Conservation (phyloP, 30 jellyfish, hydroid and myxozoan species). For the Clytia hemisphaerica region DNA sequence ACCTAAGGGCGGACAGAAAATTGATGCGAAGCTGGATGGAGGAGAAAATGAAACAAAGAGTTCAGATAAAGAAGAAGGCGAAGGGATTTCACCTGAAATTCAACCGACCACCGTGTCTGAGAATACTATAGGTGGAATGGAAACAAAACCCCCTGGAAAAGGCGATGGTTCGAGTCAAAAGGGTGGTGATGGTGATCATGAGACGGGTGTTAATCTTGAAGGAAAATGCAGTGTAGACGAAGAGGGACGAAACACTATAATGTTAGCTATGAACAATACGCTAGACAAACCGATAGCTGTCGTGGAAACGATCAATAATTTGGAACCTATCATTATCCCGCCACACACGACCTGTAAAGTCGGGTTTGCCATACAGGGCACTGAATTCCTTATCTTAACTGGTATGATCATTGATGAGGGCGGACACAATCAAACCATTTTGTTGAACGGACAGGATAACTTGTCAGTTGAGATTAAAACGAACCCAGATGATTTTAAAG, state of each 20-base stretch:
- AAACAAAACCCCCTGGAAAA: no score
- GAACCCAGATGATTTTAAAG: constrained; percentile 69
- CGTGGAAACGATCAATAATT: constrained; percentile 54
- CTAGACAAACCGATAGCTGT: constrained; percentile 52
- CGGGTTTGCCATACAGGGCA: constrained; percentile 61
- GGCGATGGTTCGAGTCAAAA: no score
- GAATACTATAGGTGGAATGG: neutral
- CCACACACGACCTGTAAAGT: constrained; percentile 61
- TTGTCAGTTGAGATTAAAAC: constrained; percentile 38
- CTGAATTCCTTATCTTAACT: constrained; percentile 48
- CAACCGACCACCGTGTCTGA: neutral
- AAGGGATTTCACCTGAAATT: neutral
- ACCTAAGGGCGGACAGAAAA: no score
- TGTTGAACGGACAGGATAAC: constrained; percentile 61
- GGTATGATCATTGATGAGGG: constrained; percentile 54
- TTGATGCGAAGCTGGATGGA: no score
- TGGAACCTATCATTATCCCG: constrained; percentile 71
- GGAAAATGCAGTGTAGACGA: no score
- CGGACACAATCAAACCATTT: constrained; percentile 21
- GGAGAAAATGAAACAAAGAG: no score
- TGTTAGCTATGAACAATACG: constrained; percentile 65
- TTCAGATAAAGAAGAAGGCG: neutral
- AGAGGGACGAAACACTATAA: constrained; percentile 31
- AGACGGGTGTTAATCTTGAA: no score
- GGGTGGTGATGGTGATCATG: no score